Evolutionary conservation across 2,797 vertebrate genomes (phyloP), one percentile per base, ranked within the genome.

Genomic region (Cyclura pinguis): DNA sequence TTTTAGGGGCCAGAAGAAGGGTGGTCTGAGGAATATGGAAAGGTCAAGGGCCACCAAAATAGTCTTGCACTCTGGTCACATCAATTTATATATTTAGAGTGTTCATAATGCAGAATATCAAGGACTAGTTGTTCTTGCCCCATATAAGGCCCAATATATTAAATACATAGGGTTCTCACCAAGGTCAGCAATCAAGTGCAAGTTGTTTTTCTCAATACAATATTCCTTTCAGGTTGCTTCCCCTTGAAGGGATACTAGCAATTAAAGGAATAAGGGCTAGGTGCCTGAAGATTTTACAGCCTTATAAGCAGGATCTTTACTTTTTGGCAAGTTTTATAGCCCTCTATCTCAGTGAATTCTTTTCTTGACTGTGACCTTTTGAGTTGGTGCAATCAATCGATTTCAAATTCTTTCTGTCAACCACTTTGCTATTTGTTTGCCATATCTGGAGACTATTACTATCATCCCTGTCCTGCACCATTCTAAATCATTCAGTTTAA

Each of bases 401-500:
- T 50, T 73, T 72, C 67, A 20, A 22, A 73, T 73, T 82, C 27
- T 62, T 87, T 77, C 74, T 62, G 57, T 20, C 55, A 29, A 78
- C 27, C 57, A 27, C 50, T 88, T 88, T 73, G 35, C 77, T 80
- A 87, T 80, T 81, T 57, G n/a, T 81, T 88, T 81, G 47, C 13
- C 16, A 50, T 88, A 52, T 32, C 87, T 55, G 24, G 38, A 73
- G 78, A 38, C 47, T 42, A 81, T 57, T 72, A 38, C 62, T 55
- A 73, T 82, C 78, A 80, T 57, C n/a, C 50, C 87, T 55, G 24
- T 52, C 42, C 59, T 50, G 77, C 24, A 27, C 22, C 22, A 72
- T 72, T 81, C 78, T 88, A 88, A 88, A 88, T 82, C 87, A 82
- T 52, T 64, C 38, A 16, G 59, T 82, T 82, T 82, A 88, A 88